A percentile compares a stretch with the other conserved stretches of the same genome.
phyloP scores from a whole-genome alignment of 2,888 invertebrate genomes.

The Pardosa pseudoannulata region DNA sequence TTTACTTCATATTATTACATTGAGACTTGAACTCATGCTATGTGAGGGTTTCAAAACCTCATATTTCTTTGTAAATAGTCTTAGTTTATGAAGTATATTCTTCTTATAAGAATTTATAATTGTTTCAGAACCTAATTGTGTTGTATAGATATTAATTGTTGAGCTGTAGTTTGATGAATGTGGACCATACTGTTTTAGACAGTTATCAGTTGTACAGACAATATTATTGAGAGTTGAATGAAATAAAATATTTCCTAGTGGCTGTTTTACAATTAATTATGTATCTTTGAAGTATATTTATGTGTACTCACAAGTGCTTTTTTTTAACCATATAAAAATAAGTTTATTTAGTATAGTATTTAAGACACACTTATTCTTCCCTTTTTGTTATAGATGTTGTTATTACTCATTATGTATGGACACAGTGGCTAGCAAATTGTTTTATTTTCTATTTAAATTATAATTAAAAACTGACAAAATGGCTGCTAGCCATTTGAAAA shows the following conservation, averaged over 20 bases:
- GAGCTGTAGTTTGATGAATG: slow-evolving; percentile 52
- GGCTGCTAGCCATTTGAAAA: too few species aligned
- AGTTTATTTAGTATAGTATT: too few species aligned
- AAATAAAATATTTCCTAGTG: slow-evolving; percentile 62
- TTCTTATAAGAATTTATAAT: slow-evolving; percentile 19
- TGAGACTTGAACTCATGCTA: slow-evolving; percentile 11
- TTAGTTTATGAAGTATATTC: slow-evolving; percentile 2
- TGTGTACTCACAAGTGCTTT: too few species aligned
- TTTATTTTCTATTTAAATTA: too few species aligned
- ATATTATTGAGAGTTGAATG: slow-evolving; percentile 50
- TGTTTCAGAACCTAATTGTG: slow-evolving; percentile 10
- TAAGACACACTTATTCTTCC: too few species aligned
- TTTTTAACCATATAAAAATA: too few species aligned
- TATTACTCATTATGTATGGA: too few species aligned
- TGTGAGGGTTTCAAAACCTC: background rate
- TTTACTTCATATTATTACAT: slow-evolving; percentile 2
- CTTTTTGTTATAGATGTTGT: too few species aligned
- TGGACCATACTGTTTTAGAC: slow-evolving; percentile 64
- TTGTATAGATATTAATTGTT: slow-evolving; percentile 37
- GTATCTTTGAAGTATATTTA: background rate
- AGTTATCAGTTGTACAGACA: slow-evolving; percentile 62
- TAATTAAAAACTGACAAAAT: too few species aligned
- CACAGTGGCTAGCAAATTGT: too few species aligned
- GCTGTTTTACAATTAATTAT: background rate
- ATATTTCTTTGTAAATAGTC: slow-evolving; percentile 17